Evolutionary conservation across 2,113 vertebrate species (phyloP), one percentile per base, ranked within the genome.

Genomic region (Leucoraja erinaceus): DNA sequence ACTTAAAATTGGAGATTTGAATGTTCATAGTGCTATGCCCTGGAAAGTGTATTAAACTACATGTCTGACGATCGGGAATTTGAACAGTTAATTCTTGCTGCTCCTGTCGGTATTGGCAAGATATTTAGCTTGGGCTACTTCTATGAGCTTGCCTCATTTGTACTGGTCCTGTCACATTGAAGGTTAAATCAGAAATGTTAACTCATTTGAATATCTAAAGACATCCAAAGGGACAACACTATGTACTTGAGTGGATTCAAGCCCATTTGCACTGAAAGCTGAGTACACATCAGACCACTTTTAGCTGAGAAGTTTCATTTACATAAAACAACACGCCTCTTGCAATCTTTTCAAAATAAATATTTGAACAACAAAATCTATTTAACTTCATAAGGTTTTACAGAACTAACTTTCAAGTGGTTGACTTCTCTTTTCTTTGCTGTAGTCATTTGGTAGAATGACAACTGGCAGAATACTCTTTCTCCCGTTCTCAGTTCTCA

Each of bases 201-300:
- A 61, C 83, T 31, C 28, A 88, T 88, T 88, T 88, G 83, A 66
- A 88, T 88, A 88, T 66, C 83, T n/a, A 88, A 84, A 22, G 54
- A 84, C 25, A 84, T 25, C 54, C 25, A 28, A 28, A 88, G 14
- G 31, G 28, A 31, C 28, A 25, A 63, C 59, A 88, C 83, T 16
- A 88, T n/a, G 20, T 28, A 31, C 7, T 88, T 63, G 83, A 88
- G 63, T 88, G 61, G 28, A n/a, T 31, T 31, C 59, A n/a, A 88
- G 5, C 28, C 31, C 59, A 66, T 88, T 88, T 66, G 83, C 1
- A 16, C 31, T 31, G 83, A 63, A 31, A 88, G 63, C 83, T 88
- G 83, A 33, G 31, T 88, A 18, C 12, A 88, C 83, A 88, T 66
- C 14, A 63, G 59, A 56, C 83, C 83, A 86, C 81, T 63, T 88